phyloP scores from a whole-genome alignment of 2,888 invertebrate genomes.

The Nemurella pictetii region DNA sequence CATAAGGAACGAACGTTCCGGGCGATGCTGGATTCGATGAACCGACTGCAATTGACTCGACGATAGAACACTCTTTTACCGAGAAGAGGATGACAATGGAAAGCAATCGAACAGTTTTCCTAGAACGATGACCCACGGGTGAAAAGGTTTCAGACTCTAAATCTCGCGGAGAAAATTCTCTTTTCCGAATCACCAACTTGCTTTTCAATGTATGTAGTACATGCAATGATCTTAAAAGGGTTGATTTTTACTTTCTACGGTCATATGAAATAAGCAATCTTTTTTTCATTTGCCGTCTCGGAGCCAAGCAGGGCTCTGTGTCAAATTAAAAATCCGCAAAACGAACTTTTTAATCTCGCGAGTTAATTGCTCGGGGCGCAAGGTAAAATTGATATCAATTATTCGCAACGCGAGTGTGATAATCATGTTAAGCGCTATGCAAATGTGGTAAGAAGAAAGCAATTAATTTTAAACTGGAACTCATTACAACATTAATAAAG shows the following conservation, averaged over 20 bases:
- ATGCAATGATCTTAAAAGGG: no score
- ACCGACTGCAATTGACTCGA: neutral
- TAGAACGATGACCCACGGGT: no score
- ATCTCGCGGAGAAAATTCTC: no score
- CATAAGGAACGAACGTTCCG: neutral
- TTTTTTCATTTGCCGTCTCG: neutral
- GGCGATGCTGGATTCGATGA: neutral
- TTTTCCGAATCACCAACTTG: no score
- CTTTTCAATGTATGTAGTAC: no score
- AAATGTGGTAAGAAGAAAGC: neutral
- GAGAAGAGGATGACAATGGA: neutral
- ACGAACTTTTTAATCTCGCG: neutral
- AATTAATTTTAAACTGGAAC: neutral
- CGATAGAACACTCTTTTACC: neutral
- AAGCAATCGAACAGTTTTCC: neutral
- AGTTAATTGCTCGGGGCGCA: neutral
- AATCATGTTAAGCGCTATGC: neutral
- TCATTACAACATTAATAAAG: neutral
- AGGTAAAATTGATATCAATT: neutral
- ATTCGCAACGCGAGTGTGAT: neutral
- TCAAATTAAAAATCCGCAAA: neutral
- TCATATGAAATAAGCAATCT: neutral
- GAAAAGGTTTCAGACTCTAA: no score
- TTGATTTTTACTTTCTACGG: neutral
- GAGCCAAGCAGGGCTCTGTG: neutral